These are phyloP conservation scores for Gasterosteus aculeatus DNA, from an alignment of 2,113 vertebrate species.

Conservation along the genomic window DNA sequence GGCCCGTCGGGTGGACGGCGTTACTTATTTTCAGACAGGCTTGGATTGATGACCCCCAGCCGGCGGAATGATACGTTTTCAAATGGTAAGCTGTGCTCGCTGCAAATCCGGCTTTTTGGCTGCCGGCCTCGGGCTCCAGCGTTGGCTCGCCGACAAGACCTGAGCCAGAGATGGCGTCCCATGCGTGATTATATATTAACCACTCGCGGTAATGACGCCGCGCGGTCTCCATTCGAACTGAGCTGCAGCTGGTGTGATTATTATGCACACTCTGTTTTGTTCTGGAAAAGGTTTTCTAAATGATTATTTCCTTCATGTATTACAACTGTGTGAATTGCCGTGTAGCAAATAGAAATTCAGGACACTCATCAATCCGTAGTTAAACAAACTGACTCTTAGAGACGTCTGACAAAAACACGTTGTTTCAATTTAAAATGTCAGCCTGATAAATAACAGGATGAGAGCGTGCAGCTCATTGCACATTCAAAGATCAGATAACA, in stretches of 20 bases:
- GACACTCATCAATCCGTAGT: background rate
- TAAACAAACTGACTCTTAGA: background rate
- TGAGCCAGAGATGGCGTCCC: constrained; percentile 43
- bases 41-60: constrained; percentile 29
- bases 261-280: background rate
- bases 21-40: constrained; percentile 58
- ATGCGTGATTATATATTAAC: constrained; percentile 45
- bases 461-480: background rate
- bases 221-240: constrained; percentile 9
- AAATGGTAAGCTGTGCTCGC: constrained; percentile 45
- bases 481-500: background rate
- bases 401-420: background rate
- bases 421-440: background rate
- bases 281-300: background rate
- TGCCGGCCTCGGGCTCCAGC: constrained; percentile 43
- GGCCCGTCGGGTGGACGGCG: constrained; percentile 40
- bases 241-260: constrained; percentile 12
- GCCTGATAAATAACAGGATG: background rate
- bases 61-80: constrained; percentile 55
- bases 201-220: constrained; percentile 34
- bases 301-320: background rate
- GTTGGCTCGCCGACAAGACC: constrained; percentile 37
- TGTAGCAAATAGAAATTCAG: background rate
- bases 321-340: background rate
- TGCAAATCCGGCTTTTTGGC: constrained; percentile 64